phyloP scores from a whole-genome alignment of 1,140 invertebrate genomes.

The Drosophila pseudoobscura region DNA sequence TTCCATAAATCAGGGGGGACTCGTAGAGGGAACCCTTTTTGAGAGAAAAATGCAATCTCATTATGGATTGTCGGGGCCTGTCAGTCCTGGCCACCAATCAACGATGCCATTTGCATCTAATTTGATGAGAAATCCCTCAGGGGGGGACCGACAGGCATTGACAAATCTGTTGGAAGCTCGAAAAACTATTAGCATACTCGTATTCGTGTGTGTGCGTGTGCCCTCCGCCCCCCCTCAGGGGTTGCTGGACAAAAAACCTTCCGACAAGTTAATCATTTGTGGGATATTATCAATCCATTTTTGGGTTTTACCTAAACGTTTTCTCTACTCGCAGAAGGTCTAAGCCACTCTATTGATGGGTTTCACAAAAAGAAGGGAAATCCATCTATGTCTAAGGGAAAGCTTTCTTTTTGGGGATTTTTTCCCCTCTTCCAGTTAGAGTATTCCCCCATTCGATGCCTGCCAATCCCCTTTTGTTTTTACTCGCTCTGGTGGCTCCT shows the following conservation, averaged over 20 bases:
- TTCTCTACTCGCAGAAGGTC: slow-evolving; percentile 8
- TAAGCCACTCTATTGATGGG: background rate
- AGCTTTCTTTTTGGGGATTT: background rate
- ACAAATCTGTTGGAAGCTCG: slow-evolving; percentile 62
- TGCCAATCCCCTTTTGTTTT: slow-evolving; percentile 23
- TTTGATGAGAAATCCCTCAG: slow-evolving; percentile 38
- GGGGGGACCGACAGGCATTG: slow-evolving; percentile 29
- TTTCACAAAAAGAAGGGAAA: background rate
- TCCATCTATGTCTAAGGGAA: background rate
- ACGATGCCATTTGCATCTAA: slow-evolving; percentile 60
- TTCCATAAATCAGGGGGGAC: slow-evolving; percentile 58
- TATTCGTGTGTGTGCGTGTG: slow-evolving; percentile 28
- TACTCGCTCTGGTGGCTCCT: background rate
- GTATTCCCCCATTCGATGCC: background rate
- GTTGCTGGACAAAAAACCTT: slow-evolving; percentile 60
- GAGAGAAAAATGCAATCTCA: slow-evolving; percentile 48
- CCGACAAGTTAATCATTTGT: slow-evolving; percentile 79
- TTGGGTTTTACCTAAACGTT: slow-evolving; percentile 59
- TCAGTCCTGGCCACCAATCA: slow-evolving; percentile 62
- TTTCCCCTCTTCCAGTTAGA: background rate
- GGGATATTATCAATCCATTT: slow-evolving; percentile 82
- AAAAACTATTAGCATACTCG: slow-evolving; percentile 76
- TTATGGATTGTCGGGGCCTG: slow-evolving; percentile 40
- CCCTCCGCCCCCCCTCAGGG: slow-evolving; percentile 30
- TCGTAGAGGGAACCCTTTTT: slow-evolving; percentile 50